Base-by-base conservation (phyloP, 2,888 invertebrate genomes). In the Drosophila robusta region DNA sequence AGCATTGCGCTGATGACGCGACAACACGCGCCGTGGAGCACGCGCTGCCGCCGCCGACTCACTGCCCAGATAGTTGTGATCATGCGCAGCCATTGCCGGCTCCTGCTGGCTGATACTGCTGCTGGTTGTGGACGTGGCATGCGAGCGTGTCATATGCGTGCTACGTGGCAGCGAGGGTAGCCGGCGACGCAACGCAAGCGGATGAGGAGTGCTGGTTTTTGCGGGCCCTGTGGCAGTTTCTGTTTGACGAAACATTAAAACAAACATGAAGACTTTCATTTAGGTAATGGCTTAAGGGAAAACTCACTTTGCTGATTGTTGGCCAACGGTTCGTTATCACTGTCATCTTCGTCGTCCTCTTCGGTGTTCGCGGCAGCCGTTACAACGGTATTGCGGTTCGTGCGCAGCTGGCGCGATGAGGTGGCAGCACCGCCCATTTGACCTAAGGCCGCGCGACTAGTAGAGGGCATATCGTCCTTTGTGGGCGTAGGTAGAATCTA, bases 1-100 rank as follows among this genome's bases (percentile, higher is more conserved):
- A 1, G 92, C 91, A 66, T 92, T 92, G 1, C 92, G 89, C 63
- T 92, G 92, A 81, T 92, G 92, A 0, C 92, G 90, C 1, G 92
- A 92, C 18, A 92, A 70, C 11, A 90, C 88, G 12, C 91, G 91
- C 2, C 92, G 89, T 7, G 91, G 80, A n/a, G 89, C 86, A 9
- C 91, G 89, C 4, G 87, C 65, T n/a, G 81, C 81, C 9, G 67
- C 74, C 16, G 87, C 66, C 22, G 91, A 90, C 9, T 90, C 88
- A 55, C 89, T 91, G 16, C 90, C 91, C 44, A 90, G 49, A 72
- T 92, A 92, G 67, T 92, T 92, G 63, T 92, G 92, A 84, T 92
- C 92, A 42, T 90, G 90, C 9, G 84, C 79, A 18, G 89, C 71
- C 45, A 75, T 67, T 14, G 73, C 73, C 3, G 73, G 66, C 39